phyloP scores from a whole-genome alignment of 2,888 invertebrate genomes.

The Dicycla oo region DNA sequence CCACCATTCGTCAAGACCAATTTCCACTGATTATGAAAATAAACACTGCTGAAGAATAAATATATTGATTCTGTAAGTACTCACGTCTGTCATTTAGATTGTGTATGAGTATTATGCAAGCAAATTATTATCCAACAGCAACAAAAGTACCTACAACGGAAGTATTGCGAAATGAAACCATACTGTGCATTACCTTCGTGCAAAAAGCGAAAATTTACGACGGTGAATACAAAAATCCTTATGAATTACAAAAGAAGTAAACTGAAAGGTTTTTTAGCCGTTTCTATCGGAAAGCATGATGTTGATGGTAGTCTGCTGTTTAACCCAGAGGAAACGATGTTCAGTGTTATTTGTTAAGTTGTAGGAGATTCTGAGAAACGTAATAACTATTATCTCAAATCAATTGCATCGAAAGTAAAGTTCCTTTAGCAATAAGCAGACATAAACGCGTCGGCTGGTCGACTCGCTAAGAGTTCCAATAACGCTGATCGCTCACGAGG shows the following conservation, averaged over 20 bases:
- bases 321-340: conserved; percentile 3
- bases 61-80: conserved; percentile 10
- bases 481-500: conserved; percentile 83
- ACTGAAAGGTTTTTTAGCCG: conserved; percentile 14
- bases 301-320: not conserved
- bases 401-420: conserved; percentile 59
- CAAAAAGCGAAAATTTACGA: conserved; percentile 14
- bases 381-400: conserved; percentile 43
- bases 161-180: conserved; percentile 36
- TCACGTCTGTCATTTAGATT: conserved; percentile 25
- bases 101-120: conserved; percentile 35
- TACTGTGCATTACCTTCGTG: not conserved
- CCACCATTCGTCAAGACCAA: no score
- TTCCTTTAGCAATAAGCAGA: conserved; percentile 58
- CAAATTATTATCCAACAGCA: conserved; percentile 36
- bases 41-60: not conserved
- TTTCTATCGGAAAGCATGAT: conserved; percentile 6
- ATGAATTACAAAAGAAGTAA: conserved; percentile 30
- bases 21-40: not conserved
- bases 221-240: conserved; percentile 21
- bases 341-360: conserved; percentile 15
- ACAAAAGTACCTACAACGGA: conserved; percentile 22
- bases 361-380: conserved; percentile 36
- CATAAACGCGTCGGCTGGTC: conserved; percentile 64
- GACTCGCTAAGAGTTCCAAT: conserved; percentile 79